Evolutionary conservation across 2,797 vertebrate genomes (phyloP), one percentile per base, ranked within the genome.

Genomic region (Columba guinea): DNA sequence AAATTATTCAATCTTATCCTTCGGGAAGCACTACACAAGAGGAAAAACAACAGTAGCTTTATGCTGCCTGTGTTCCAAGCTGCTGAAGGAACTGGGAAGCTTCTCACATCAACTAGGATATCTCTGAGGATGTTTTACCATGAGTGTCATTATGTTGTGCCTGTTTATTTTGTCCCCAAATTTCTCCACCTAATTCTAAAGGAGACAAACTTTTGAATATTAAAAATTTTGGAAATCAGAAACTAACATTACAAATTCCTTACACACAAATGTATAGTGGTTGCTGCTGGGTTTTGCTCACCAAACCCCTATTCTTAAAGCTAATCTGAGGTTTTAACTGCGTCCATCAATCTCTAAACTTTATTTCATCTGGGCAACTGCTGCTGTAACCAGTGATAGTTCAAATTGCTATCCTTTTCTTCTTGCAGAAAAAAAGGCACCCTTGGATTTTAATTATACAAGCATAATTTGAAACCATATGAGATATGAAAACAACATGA

Each of bases 111-210:
- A 84, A 23, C 23, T 67, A 55, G 21, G 23, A 21, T 37, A 34
- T 32, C n/a, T 84, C 39, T 49, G 52, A 34, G 22, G n/a, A 46
- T 46, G 12, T 68, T 52, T 74, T 60, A 49, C n/a, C 11, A 26
- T 65, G 53, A 59, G 22, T 34, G 9, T 60, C 17, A 34, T 68
- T 41, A 71, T 0, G 0, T 28, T n/a, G 37, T 17, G 8, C 12
- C 7, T 44, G 18, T 60, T 73, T 76, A 21, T 68, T 63, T 85
- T 71, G 30, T 9, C 18, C 20, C 10, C 35, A 63, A 6, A 56
- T 32, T 56, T 58, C 51, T 60, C 30, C 4, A 1, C 10, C 19
- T 56, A 65, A 49, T 56, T 76, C 23, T 65, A 73, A 76, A 60
- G 18, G 9, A 63, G 19, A 16, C 4, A 92, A 76, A 76, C 1